Base-by-base conservation (phyloP, 2,113 vertebrate species). In the Procavia capensis region DNA sequence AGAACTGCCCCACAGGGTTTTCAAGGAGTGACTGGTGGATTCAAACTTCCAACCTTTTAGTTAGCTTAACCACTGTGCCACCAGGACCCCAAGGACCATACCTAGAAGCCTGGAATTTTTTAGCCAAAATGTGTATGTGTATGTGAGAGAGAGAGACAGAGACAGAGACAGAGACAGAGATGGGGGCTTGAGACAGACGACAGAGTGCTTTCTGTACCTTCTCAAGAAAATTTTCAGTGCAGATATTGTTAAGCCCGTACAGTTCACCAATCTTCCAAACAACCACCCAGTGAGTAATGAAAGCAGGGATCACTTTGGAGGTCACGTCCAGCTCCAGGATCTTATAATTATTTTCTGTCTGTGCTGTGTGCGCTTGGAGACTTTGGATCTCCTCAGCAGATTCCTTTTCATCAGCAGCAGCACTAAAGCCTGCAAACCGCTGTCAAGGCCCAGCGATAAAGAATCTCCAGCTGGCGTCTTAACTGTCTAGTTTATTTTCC, bases 401-500 rank as follows among this genome's bases (percentile, higher is more conserved):
- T 75, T 61, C 47, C 41, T 86, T 92, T 54, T 82, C 91, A 84
- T 92, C 94, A 29, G 81, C 68, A 24, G 25, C n/a, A 29, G 31
- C 9, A 45, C 2, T 47, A 91, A 90, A 74, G 76, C 50, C 63
- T 87, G 66, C 45, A 87, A 80, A 82, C 93, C 72, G 4, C 80
- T 36, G 80, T 63, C 43, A 57, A 31, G 64, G 70, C 64, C 79
- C 85, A 6, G 54, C 96, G 94, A 70, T 61, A 96, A 96, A 94
- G 86, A 95, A 95, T 95, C 96, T 97, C 16, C 3, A 94, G 96
- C 5, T 4, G 93, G 34, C 74, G 66, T 91, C 78, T 50, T 96
- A 4, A 79, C 98, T 86, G 75, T 97, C 68, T 61, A 43, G 96
- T 95, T 97, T 97, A 96, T 98, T 84, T 93, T n/a, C 66, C 45